Evolutionary conservation across 2,113 vertebrate species (phyloP).

Genomic region (Pteronura brasiliensis): DNA sequence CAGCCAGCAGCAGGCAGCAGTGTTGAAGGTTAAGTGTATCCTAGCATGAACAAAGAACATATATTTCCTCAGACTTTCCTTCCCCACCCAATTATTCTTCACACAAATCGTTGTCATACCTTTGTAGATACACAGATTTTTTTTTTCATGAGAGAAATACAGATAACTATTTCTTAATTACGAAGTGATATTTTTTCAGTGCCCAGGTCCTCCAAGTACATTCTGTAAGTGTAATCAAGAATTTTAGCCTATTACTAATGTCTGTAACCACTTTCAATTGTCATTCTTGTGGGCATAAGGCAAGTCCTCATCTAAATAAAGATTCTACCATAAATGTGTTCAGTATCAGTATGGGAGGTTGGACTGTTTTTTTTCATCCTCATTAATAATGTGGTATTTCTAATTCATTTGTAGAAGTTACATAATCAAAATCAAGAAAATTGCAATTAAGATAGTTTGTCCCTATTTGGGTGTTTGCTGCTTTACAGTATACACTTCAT

Average conservation of each 20-base stretch:
- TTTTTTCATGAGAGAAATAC: not conserved
- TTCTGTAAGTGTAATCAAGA: not conserved
- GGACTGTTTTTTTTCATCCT: not conserved
- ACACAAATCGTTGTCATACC: not conserved
- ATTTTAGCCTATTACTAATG: not conserved
- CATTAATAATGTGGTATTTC: not conserved
- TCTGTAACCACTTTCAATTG: not conserved
- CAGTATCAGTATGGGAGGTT: not conserved
- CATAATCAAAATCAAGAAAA: not conserved
- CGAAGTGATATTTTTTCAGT: not conserved
- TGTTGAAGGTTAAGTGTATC: not conserved
- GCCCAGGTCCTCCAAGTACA: not conserved
- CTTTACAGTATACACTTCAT: conserved; percentile 14
- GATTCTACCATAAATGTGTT: not conserved
- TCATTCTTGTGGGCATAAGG: not conserved
- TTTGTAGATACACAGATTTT: not conserved
- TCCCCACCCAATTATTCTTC: not conserved
- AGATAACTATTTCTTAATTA: not conserved
- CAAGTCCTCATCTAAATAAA: not conserved
- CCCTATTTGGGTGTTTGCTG: not conserved
- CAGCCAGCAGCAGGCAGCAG: not conserved
- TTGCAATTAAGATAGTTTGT: not conserved
- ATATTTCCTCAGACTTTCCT: not conserved
- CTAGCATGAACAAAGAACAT: not conserved
- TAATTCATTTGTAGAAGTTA: conserved; percentile 6